phyloP scores from a whole-genome alignment of 2,888 invertebrate genomes.

The Mamestra brassicae region DNA sequence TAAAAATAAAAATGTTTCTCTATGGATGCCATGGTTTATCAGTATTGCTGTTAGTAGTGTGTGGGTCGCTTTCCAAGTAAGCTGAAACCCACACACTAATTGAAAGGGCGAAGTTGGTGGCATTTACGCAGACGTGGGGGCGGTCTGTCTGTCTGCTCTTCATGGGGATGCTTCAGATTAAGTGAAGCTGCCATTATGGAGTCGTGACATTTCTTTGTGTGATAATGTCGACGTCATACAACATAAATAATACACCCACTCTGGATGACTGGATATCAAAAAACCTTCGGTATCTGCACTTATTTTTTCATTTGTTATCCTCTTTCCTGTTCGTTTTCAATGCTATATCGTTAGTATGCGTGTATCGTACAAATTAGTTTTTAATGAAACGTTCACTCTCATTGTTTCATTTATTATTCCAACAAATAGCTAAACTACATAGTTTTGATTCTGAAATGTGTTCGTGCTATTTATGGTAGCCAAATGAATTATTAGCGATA shows the following conservation, averaged over 20 bases:
- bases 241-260: conserved; percentile 8
- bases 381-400: conserved; percentile 25
- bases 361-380: conserved; percentile 16
- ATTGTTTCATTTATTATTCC: conserved; percentile 31
- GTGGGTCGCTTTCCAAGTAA: conserved; percentile 69
- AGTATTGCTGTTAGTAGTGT: conserved; percentile 67
- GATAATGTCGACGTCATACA: conserved; percentile 15
- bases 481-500: conserved; percentile 48
- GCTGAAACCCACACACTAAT: conserved; percentile 76
- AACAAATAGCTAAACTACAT: conserved; percentile 36
- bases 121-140: conserved; percentile 80
- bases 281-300: conserved; percentile 16
- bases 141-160: conserved; percentile 71
- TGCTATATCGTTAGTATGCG: conserved; percentile 36
- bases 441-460: conserved; percentile 37
- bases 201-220: conserved; percentile 16
- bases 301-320: conserved; percentile 33
- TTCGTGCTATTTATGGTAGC: conserved; percentile 42
- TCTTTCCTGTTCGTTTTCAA: conserved; percentile 36
- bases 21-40: conserved; percentile 58
- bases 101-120: conserved; percentile 79
- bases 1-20: conserved; percentile 71
- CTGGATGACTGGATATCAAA: conserved; percentile 14
- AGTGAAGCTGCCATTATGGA: conserved; percentile 39
- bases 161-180: conserved; percentile 62